phyloP scores from a whole-genome alignment of 2,797 vertebrate species.

The Tenualosa thibaudeaui region DNA sequence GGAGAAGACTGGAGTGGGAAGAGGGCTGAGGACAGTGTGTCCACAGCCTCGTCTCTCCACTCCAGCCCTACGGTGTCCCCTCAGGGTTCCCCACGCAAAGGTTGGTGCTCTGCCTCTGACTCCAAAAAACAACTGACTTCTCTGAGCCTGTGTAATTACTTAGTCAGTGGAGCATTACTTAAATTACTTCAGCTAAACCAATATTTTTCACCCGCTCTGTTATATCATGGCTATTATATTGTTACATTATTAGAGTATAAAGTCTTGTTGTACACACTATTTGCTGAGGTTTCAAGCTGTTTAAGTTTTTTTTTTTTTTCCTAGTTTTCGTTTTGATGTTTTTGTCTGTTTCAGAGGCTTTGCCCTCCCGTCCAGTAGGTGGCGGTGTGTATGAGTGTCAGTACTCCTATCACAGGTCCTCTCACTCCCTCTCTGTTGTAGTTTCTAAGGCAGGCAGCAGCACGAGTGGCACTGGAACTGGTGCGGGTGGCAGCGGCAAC shows the following conservation, averaged over 20 bases:
- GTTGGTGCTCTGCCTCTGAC: not conserved
- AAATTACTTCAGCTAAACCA: not conserved
- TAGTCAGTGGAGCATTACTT: too few species aligned
- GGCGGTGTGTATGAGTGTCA: conserved; percentile 74
- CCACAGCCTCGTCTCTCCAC: conserved; percentile 83
- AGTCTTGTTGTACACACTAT: not conserved
- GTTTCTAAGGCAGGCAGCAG: conserved; percentile 82
- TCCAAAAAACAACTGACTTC: not conserved
- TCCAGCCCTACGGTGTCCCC: conserved; percentile 90
- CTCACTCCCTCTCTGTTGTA: conserved; percentile 71
- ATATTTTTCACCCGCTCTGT: not conserved
- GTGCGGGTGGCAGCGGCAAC: conserved; percentile 80
- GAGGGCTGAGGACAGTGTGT: conserved; percentile 83
- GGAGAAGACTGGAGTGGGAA: conserved; percentile 81
- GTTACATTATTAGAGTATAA: not conserved
- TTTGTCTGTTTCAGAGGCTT: not conserved
- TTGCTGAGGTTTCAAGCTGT: not conserved
- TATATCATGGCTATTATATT: not conserved
- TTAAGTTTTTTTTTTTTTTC: not conserved
- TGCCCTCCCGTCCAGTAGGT: conserved; percentile 70
- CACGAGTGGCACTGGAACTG: conserved; percentile 90
- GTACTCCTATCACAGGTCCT: conserved; percentile 80
- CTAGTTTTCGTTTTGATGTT: not conserved
- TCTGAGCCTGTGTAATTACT: not conserved
- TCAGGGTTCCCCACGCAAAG: conserved; percentile 77